Percentiles rank a stretch among this genome's conserved stretches.
phyloP scores from a whole-genome alignment of 2,797 vertebrate species.

The Pristis pectinata region DNA sequence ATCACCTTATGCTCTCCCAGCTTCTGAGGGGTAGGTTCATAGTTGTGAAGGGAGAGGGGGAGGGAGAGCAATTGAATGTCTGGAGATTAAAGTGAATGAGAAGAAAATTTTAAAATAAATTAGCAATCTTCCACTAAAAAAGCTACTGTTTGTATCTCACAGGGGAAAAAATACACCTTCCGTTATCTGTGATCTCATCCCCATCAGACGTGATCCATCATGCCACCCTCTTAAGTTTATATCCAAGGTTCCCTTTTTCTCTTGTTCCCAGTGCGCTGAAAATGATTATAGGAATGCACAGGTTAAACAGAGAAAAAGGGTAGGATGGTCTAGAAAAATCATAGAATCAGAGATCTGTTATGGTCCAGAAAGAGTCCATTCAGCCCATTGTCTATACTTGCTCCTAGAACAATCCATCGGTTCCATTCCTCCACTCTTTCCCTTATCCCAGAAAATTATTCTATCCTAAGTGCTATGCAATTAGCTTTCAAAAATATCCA shows the following conservation, averaged over 20 bases:
- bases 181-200: background rate
- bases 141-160: background rate
- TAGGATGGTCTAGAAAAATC: background rate
- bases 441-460: too few species aligned
- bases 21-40: slow-evolving; percentile 81
- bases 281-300: background rate
- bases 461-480: too few species aligned
- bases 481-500: too few species aligned
- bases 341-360: too few species aligned
- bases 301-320: background rate
- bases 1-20: slow-evolving; percentile 79
- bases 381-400: too few species aligned
- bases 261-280: background rate
- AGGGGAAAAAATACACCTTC: background rate
- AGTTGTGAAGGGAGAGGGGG: slow-evolving; percentile 39
- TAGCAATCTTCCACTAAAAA: background rate
- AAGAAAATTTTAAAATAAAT: slow-evolving; percentile 20
- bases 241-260: background rate
- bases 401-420: too few species aligned
- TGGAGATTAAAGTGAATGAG: slow-evolving; percentile 24
- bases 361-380: too few species aligned
- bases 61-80: background rate
- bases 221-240: background rate
- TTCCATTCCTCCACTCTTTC: too few species aligned
- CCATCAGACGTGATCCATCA: background rate